phyloP scores from a whole-genome alignment of 53 echinoderm and acorn worm species.

The Hippasteria phrygiana region DNA sequence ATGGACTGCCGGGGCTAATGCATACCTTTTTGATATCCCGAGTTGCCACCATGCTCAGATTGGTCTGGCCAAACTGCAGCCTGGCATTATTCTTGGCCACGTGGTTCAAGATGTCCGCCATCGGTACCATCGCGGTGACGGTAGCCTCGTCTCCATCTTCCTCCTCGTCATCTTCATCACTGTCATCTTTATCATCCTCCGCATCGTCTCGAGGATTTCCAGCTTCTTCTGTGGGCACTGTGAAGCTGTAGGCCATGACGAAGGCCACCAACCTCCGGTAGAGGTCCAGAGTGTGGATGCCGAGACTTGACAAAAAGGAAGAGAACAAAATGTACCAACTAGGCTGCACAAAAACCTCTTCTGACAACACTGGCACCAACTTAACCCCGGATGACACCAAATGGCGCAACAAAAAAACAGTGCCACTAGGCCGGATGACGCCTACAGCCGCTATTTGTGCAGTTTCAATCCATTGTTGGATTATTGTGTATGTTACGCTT shows the following conservation, averaged over 20 bases:
- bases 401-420: no score
- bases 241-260: constrained; percentile 98
- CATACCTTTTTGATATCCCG: constrained; percentile 81
- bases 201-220: background rate
- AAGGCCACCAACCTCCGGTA: constrained; percentile 95
- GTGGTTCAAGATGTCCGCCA: constrained; percentile 97
- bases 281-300: constrained; percentile 83
- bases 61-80: constrained; percentile 81
- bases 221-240: constrained; percentile 61
- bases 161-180: constrained; percentile 50
- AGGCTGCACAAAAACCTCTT: no score
- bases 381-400: no score
- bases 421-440: no score
- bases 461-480: no score
- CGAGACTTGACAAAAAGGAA: constrained; percentile 60
- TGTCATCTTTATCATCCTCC: constrained; percentile 54
- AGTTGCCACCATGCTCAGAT: constrained; percentile 85
- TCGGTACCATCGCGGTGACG: constrained; percentile 91
- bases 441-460: no score
- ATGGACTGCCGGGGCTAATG: no score
- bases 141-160: constrained; percentile 23
- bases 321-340: background rate
- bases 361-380: no score
- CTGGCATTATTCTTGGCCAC: constrained; percentile 93
- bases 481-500: no score